These are phyloP conservation scores for Penaeus indicus DNA, from an alignment of 1,140 invertebrate genomes.

Conservation along the genomic window DNA sequence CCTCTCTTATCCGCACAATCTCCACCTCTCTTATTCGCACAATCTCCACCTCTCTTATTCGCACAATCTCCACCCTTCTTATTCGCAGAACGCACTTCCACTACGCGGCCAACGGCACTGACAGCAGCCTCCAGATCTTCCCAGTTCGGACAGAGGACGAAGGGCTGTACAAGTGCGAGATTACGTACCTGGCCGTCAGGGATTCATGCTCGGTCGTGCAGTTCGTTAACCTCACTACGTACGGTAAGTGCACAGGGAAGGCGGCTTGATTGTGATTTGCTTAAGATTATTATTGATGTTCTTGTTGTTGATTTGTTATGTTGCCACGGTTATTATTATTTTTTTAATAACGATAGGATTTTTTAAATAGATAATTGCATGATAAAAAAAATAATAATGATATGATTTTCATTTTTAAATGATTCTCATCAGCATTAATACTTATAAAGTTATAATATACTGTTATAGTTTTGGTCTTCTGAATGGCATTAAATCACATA, in stretches of 20 bases:
- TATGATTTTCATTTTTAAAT: too few species aligned
- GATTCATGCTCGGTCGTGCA: constrained; percentile 84
- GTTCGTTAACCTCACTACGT: constrained; percentile 83
- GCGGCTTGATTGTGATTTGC: neutral
- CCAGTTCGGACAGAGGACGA: constrained; percentile 81
- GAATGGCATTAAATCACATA: too few species aligned
- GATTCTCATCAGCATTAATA: too few species aligned
- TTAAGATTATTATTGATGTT: neutral
- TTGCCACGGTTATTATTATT: neutral
- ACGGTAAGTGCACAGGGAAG: constrained; percentile 76
- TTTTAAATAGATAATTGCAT: too few species aligned
- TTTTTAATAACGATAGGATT: too few species aligned
- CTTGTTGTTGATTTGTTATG: neutral
- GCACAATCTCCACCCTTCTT: too few species aligned
- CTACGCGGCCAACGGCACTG: constrained; percentile 76
- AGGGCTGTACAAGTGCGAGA: constrained; percentile 86
- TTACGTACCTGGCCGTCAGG: constrained; percentile 84
- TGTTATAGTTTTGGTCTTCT: too few species aligned
- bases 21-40: too few species aligned
- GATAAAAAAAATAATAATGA: too few species aligned
- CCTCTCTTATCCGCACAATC: constrained; percentile 65
- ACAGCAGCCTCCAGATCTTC: constrained; percentile 78
- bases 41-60: too few species aligned
- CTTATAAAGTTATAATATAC: too few species aligned
- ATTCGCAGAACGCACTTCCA: constrained; percentile 79